Percentiles rank a stretch among this genome's conserved stretches.
These are phyloP conservation scores for Heteromormyrus szaboi DNA, from an alignment of 2,797 vertebrate genomes.

Conservation along the genomic window DNA sequence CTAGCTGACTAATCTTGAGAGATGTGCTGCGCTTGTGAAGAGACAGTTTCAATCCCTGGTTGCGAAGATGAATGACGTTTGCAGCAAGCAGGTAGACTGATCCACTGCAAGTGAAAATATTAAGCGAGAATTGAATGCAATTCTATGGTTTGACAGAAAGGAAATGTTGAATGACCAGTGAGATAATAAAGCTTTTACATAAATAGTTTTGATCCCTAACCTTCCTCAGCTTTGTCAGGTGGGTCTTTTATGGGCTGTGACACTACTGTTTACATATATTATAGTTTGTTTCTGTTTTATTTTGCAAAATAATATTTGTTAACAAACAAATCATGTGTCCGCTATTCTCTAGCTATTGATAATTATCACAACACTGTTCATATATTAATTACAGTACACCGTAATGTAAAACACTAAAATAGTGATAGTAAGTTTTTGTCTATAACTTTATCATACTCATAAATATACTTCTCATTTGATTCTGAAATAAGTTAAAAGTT, in stretches of 20 bases:
- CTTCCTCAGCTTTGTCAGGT: background rate
- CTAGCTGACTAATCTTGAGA: background rate
- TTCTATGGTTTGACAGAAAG: background rate
- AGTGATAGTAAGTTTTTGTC: background rate
- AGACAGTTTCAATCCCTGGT: background rate
- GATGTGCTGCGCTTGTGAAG: background rate
- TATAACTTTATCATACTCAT: background rate
- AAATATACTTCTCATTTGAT: background rate
- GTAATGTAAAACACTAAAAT: background rate
- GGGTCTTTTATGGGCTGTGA: background rate
- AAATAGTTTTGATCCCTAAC: background rate
- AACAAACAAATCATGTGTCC: background rate
- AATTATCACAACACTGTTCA: background rate
- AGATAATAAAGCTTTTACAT: background rate
- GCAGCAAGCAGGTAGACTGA: background rate
- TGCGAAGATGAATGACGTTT: background rate
- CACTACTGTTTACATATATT: background rate
- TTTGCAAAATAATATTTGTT: background rate
- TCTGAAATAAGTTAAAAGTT: background rate
- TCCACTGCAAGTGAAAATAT: background rate
- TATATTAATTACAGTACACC: background rate
- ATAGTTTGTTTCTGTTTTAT: background rate
- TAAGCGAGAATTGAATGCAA: background rate
- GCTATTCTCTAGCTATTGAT: background rate
- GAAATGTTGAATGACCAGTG: background rate